Base-by-base conservation (phyloP, 2,888 invertebrate species). In the Apocheima hispidaria region DNA sequence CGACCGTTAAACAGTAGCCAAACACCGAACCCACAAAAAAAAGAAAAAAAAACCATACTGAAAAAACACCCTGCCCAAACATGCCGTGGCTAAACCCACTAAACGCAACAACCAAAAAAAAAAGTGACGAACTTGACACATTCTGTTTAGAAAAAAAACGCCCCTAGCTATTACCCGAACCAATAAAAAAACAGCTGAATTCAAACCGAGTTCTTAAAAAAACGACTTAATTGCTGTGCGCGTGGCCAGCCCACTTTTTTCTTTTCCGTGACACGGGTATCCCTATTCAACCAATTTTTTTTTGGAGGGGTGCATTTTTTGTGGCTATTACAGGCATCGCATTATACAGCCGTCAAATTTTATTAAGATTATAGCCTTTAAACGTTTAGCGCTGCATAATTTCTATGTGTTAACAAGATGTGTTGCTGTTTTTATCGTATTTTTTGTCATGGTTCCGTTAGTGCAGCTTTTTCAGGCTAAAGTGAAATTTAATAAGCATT, bases 241-340 rank as follows among this genome's bases (percentile, higher is more conserved):
- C 86, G 91, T 87, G 92, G 57, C 87, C 87, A 81, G 82, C 88
- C 90, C 79, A 84, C 77, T 78, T 83, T 84, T 84, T 84, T 81
- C 78, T 72, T 77, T 79, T 77, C 77, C 74, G 67, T 78, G 70
- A 68, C 73, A 72, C 63, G 68, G 71, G 71, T 72, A 67, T 68
- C 71, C 74, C 74, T 69, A 73, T 79, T 74, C 72, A 74, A 49
- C 66, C 79, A 43, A 26, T 48, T 60, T 60, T 60, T 66, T 63
- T 59, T 66, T 73, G n/a, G 80, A 84, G 84, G 90, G 90, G 88
- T 87, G 85, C 72, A 74, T 88, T 92, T 92, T 92, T 90, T 92
- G 84, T 78, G 65, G 75, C 84, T 82, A 90, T 91, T 86, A 89
- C 75, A 76, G 69, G 75, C 72, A 74, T 70, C 68, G 63, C 59